These are phyloP conservation scores for Nestor notabilis DNA, from an alignment of 2,113 vertebrate genomes.

Conservation along the genomic window DNA sequence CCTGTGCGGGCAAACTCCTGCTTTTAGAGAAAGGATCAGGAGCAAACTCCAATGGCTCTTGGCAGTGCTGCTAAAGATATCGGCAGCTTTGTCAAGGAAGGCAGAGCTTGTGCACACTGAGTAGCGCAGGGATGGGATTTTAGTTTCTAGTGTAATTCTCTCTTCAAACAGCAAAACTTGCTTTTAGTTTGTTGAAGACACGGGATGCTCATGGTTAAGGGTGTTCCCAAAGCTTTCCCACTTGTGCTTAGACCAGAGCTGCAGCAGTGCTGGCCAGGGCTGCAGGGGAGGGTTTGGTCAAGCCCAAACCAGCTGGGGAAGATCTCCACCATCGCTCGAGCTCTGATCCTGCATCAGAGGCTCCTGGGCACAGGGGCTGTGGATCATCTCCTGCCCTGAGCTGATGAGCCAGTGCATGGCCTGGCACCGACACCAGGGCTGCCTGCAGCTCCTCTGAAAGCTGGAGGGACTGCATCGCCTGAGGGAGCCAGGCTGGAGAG, in stretches of 20 bases:
- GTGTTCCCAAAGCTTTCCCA: not conserved
- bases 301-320: not conserved
- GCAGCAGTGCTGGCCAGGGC: not conserved
- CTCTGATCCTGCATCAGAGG: not conserved
- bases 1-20: not conserved
- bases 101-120: not conserved
- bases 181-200: not conserved
- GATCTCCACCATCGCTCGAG: rapidly evolving
- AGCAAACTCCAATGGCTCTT: not conserved
- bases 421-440: not conserved
- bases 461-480: rapidly evolving
- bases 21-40: not conserved
- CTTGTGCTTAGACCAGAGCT: not conserved
- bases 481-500: not conserved
- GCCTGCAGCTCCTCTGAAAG: not conserved
- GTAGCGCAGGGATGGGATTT: not conserved
- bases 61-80: not conserved
- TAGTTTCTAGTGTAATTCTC: not conserved
- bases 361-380: not conserved
- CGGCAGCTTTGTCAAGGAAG: not conserved
- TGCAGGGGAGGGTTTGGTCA: not conserved
- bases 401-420: rapidly evolving
- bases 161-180: not conserved
- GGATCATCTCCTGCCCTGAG: not conserved
- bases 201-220: not conserved